Evolutionary conservation across 2,888 invertebrate genomes (phyloP).

Genomic region (Tachina fera): DNA sequence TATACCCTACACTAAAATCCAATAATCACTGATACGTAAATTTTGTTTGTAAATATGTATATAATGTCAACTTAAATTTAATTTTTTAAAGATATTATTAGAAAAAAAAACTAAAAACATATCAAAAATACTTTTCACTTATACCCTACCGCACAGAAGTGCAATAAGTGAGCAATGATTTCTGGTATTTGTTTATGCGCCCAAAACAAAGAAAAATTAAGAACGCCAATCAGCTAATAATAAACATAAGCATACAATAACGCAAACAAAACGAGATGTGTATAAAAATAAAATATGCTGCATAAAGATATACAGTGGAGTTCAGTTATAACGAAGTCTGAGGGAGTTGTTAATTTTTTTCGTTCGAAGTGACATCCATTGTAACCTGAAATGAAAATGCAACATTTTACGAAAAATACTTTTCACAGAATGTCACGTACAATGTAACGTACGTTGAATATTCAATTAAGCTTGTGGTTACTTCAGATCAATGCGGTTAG

Average conservation of each 20-base stretch:
- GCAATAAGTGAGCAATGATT: constrained; percentile 56
- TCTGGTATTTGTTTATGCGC: constrained; percentile 62
- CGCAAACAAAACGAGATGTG: background rate
- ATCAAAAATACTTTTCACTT: constrained; percentile 53
- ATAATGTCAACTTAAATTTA: constrained; percentile 34
- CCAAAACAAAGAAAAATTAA: constrained; percentile 61
- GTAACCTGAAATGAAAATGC: too few species aligned
- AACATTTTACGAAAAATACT: too few species aligned
- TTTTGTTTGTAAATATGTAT: constrained; percentile 6
- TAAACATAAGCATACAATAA: constrained; percentile 48
- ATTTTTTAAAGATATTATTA: constrained; percentile 2
- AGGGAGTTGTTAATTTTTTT: too few species aligned
- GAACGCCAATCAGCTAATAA: constrained; percentile 66
- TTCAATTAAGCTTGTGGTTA: too few species aligned
- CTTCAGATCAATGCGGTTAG: too few species aligned
- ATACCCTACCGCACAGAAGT: constrained; percentile 45
- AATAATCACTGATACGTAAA: constrained; percentile 29
- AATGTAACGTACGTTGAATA: too few species aligned
- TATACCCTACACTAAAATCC: background rate
- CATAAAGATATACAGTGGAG: background rate
- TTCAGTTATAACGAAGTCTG: too few species aligned
- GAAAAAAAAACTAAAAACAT: background rate
- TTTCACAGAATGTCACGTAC: too few species aligned
- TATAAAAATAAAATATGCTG: constrained; percentile 10
- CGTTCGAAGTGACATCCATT: too few species aligned